Conservation (phyloP, 2,888 invertebrate genomes). For the Micoletzkya japonica region DNA sequence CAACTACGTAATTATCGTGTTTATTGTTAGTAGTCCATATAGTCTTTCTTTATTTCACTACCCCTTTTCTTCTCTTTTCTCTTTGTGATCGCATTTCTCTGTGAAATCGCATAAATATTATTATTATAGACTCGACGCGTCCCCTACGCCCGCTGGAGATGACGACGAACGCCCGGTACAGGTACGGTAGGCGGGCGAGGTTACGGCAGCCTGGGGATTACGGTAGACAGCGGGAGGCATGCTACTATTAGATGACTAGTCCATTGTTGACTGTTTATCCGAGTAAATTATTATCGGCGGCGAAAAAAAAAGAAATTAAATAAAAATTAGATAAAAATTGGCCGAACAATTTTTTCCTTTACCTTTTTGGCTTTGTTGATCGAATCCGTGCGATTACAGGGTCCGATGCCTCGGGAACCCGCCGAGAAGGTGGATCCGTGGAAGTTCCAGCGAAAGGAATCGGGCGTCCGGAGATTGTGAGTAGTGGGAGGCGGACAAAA, state of each 20-base stretch:
- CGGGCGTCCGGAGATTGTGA: slow-evolving; percentile 59
- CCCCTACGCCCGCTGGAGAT: slow-evolving; percentile 22
- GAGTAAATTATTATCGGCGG: no score
- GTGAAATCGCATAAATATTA: no score
- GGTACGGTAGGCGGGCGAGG: not conserved
- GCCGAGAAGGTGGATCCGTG: slow-evolving; percentile 87
- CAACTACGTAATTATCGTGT: no score
- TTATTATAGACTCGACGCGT: not conserved
- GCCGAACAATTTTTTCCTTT: not conserved
- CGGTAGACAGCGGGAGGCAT: no score
- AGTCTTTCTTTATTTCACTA: no score
- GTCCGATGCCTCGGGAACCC: slow-evolving; percentile 92
- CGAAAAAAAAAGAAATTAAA: no score
- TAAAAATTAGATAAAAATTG: not conserved
- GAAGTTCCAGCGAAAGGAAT: slow-evolving; percentile 70
- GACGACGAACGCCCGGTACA: slow-evolving; percentile 27
- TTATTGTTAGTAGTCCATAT: no score
- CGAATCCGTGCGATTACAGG: slow-evolving; percentile 70
- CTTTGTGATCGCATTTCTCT: no score
- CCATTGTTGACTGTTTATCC: no score
- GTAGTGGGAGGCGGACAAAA: no score
- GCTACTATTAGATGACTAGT: no score
- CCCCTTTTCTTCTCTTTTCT: no score
- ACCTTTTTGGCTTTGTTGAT: not conserved
- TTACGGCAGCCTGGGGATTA: not conserved